Conservation (phyloP, 92 coral and sea anemone genomes). For the Porites lobata region DNA sequence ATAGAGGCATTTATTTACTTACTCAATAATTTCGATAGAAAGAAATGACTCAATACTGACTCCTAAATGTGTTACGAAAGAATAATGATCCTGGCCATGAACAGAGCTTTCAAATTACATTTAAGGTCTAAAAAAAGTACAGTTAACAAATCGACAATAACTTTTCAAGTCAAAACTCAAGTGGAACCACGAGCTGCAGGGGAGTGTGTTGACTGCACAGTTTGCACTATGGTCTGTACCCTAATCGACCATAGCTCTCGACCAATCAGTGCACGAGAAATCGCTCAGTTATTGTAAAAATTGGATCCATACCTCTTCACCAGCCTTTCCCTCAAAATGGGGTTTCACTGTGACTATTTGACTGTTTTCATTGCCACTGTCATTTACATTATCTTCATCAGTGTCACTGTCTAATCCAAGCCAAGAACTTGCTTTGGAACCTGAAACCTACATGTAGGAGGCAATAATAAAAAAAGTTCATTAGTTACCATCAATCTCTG, state of each 20-base stretch:
- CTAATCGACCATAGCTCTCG: too few relatives aligned
- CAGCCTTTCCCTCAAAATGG: conserved; percentile 93
- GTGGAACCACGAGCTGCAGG: too few relatives aligned
- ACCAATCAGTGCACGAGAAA: too few relatives aligned
- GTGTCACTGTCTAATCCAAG: conserved; percentile 85
- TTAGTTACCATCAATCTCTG: too few relatives aligned
- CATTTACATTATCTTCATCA: conserved; percentile 56
- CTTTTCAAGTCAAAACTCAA: too few relatives aligned
- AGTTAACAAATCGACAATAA: too few relatives aligned
- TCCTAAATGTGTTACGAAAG: too few relatives aligned
- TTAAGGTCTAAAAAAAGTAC: neutral
- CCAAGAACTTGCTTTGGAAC: conserved; percentile 91
- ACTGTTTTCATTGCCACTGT: conserved; percentile 12
- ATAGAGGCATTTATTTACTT: too few relatives aligned
- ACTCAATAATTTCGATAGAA: neutral
- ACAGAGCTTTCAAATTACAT: neutral
- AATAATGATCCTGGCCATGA: neutral
- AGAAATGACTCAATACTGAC: neutral
- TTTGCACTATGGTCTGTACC: too few relatives aligned
- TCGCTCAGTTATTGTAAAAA: too few relatives aligned
- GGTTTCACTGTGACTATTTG: conserved; percentile 78
- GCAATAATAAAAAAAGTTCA: too few relatives aligned
- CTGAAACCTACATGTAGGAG: conserved; percentile 74
- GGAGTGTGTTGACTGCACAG: too few relatives aligned
- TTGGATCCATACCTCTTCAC: conserved; percentile 77